Base-by-base conservation (phyloP, 92 coral and sea anemone genomes). In the Zoanthus sociatus region DNA sequence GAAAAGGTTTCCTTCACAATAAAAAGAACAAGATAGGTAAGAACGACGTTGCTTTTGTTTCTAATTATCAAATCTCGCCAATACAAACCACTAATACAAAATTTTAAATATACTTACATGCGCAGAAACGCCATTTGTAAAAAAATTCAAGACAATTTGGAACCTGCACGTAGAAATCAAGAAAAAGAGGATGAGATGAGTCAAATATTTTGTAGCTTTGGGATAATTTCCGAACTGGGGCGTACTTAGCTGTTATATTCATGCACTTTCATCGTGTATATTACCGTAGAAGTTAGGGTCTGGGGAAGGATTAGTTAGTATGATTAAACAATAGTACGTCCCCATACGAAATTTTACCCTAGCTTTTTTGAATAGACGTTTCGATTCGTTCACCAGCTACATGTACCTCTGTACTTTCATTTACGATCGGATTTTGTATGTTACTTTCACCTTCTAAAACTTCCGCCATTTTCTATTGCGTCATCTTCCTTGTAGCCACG, bases 111-210 rank as follows among this genome's bases (percentile, higher is more conserved):
- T 58, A 92, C 98, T 90, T 93, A 96, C 98, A 95, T 73, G 88
- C 92, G 84, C 99, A 96, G 58, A 90, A 87, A 82, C 99, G 90
- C 96, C 98, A 96, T 73, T 93, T 96, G 79, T 94, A 93, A 86
- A 95, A 96, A 78, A 95, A 96, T 16, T 90, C 88, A 50, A 92
- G 75, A 73, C 99, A 96, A 50, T 90, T 91, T 33, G 99, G 99
- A 64, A 89, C 90, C 96, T 93, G 76, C 60, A 63, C 60, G 15
- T 15, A 11, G 50, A 14, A 71, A 50, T 78, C 77, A 70, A 13
- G 33, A 31, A 83, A 63, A 87, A 54, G 31, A 45, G 78, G 12
- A 14, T 67, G 73, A 33, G 31, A 13, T 17, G n/a, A 9, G 15
- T 26, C 16, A 9, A 0, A 18, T 2, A 69, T 7, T 63, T 63